phyloP scores from a whole-genome alignment of 2,113 vertebrate genomes.

The Festucalex cinctus region DNA sequence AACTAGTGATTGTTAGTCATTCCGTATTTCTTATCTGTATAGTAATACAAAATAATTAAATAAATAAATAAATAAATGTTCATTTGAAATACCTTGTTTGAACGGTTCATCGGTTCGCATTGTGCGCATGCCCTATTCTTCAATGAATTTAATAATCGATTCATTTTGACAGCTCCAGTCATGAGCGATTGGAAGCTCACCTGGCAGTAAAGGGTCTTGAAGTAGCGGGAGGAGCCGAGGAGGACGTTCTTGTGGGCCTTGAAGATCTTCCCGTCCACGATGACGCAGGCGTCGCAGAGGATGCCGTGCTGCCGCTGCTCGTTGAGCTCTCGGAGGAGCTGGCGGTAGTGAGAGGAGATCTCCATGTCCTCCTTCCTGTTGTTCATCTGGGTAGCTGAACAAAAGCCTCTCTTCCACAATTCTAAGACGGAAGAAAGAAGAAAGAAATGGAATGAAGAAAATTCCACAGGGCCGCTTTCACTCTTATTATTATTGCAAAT shows the following conservation, averaged over 20 bases:
- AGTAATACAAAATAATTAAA: no score
- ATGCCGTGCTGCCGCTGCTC: constrained; percentile 96
- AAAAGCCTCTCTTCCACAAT: constrained; percentile 76
- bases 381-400: constrained; percentile 86
- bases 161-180: no score
- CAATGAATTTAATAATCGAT: no score
- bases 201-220: constrained; percentile 98
- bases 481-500: not conserved
- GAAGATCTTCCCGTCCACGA: constrained; percentile 97
- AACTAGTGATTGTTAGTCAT: no score
- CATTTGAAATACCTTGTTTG: no score
- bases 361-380: constrained; percentile 99
- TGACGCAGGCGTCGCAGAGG: constrained; percentile 92
- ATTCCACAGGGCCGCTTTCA: not conserved
- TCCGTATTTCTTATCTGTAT: no score
- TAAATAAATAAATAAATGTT: no score
- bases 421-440: constrained; percentile 64
- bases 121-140: no score
- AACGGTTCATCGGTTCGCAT: no score
- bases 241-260: constrained; percentile 96
- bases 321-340: constrained; percentile 92
- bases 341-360: constrained; percentile 96
- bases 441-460: not conserved
- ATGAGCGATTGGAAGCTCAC: constrained; percentile 25
- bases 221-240: constrained; percentile 95